phyloP scores from a whole-genome alignment of 1,140 invertebrate genomes.

The Drosophila aff. region DNA sequence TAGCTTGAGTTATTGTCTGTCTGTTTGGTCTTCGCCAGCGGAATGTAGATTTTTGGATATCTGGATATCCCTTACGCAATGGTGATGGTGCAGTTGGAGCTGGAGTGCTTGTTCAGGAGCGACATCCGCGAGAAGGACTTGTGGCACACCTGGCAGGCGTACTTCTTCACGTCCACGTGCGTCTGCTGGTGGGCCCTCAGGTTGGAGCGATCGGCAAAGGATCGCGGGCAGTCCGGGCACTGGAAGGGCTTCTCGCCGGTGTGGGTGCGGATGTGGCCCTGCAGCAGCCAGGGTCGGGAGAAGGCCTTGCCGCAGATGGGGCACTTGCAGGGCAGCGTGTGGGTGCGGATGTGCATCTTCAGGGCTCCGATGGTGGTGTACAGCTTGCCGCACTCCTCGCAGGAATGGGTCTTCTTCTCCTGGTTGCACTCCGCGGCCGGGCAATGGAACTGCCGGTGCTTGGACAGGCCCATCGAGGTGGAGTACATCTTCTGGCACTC shows the following conservation, averaged over 20 bases:
- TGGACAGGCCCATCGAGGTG: conserved; percentile 96
- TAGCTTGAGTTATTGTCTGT: conserved; percentile 67
- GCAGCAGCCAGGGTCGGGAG: conserved; percentile 97
- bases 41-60: conserved; percentile 54
- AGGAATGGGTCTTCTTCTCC: conserved; percentile 86
- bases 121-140: conserved; percentile 94
- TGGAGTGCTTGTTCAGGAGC: conserved; percentile 93
- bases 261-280: conserved; percentile 97
- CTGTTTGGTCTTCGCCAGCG: conserved; percentile 75
- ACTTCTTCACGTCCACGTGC: conserved; percentile 87
- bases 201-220: conserved; percentile 97
- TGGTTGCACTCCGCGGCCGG: conserved; percentile 87
- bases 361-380: conserved; percentile 87
- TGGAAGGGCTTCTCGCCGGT: conserved; percentile 97
- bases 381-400: conserved; percentile 86
- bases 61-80: conserved; percentile 57
- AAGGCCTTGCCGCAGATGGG: conserved; percentile 98
- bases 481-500: conserved; percentile 98
- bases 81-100: conserved; percentile 85
- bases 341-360: conserved; percentile 90
- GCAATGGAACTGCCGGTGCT: conserved; percentile 98
- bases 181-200: conserved; percentile 90
- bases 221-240: conserved; percentile 96
- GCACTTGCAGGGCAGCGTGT: conserved; percentile 98
- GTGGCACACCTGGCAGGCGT: conserved; percentile 86